Base-by-base conservation (phyloP, 2,113 vertebrate genomes). In the Pithys albifrons region DNA sequence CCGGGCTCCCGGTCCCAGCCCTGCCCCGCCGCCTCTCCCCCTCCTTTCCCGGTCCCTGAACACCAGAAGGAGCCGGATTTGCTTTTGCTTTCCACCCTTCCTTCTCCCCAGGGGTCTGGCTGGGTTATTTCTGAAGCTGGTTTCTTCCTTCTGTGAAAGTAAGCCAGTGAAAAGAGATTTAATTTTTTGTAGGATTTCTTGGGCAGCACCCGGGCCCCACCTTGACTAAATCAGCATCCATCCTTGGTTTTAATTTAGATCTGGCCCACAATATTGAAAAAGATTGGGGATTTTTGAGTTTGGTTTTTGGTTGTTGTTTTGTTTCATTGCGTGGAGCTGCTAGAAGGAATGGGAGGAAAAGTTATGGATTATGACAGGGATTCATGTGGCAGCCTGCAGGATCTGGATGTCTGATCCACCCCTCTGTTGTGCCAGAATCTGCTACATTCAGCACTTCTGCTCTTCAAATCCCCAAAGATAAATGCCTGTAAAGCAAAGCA, bases 11-110 rank as follows among this genome's bases (percentile, higher is more conserved):
- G 2, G 13, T 74, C 54, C 55, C 84, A 37, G 54, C 59, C 77
- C 70, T 62, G 14, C 65, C 41, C 43, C 2, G 83, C 61, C 80
- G 66, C 6, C 80, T 46, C 19, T 1, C 5, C 59, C 35, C 84
- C 64, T 66, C 84, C 59, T 66, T 5, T 35, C 39, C 54, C 29
- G 1, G 37, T 3, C 82, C 72, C 39, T 4, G n/a, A 54, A 3
- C 89, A 35, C 58, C 94, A 92, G 45, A 73, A 95, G 94, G 88
- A 95, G 58, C 82, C 76, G 28, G 57, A 33, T 54, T 71, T 37
- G 37, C 62, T 64, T 46, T 52, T 29, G 19, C 15, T 28, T 41
- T 17, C 31, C 41, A 14, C 12, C 12, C 49, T 25, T 51, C 49
- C 55, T 9, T 29, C 17, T 88, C 83, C 87, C 88, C 49, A 61